A percentile compares a stretch with the other conserved stretches of the same genome.
These are phyloP conservation scores for Cotesia chilonis DNA, from an alignment of 1,140 invertebrate genomes.

Conservation along the genomic window DNA sequence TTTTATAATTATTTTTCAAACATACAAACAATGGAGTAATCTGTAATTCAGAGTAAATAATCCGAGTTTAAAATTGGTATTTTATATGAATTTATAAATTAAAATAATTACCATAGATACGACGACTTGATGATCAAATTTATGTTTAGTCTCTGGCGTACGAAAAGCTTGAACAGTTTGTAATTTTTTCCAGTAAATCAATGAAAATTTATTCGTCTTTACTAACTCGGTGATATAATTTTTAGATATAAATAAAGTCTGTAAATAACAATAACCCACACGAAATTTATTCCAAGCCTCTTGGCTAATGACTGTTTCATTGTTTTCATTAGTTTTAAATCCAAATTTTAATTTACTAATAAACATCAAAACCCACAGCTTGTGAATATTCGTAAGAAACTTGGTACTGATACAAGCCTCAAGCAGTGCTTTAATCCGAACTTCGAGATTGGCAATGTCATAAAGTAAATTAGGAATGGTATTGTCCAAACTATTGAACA, in stretches of 20 bases:
- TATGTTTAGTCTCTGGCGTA: slow-evolving; percentile 44
- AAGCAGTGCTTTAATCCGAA: slow-evolving; percentile 55
- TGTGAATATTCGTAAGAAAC: slow-evolving; percentile 56
- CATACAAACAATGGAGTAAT: slow-evolving; percentile 70
- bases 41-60: slow-evolving; percentile 65
- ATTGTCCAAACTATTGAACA: slow-evolving; percentile 54
- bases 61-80: slow-evolving; percentile 33
- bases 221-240: slow-evolving; percentile 56
- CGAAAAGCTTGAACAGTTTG: slow-evolving; percentile 46
- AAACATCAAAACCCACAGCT: slow-evolving; percentile 50
- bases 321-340: slow-evolving; percentile 36
- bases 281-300: slow-evolving; percentile 49
- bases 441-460: slow-evolving; percentile 51
- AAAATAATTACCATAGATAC: slow-evolving; percentile 61
- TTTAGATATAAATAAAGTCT: slow-evolving; percentile 55
- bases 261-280: slow-evolving; percentile 50
- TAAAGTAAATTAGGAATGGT: slow-evolving; percentile 55
- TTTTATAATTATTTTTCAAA: slow-evolving; percentile 51
- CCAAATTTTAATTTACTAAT: slow-evolving; percentile 57
- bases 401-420: slow-evolving; percentile 59
- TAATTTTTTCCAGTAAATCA: slow-evolving; percentile 60
- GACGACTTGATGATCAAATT: slow-evolving; percentile 67
- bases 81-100: slow-evolving; percentile 51
- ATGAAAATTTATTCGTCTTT: slow-evolving; percentile 53
- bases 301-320: slow-evolving; percentile 43